phyloP scores from a whole-genome alignment of 2,797 vertebrate genomes.

The Pseudocheirus occidentalis region DNA sequence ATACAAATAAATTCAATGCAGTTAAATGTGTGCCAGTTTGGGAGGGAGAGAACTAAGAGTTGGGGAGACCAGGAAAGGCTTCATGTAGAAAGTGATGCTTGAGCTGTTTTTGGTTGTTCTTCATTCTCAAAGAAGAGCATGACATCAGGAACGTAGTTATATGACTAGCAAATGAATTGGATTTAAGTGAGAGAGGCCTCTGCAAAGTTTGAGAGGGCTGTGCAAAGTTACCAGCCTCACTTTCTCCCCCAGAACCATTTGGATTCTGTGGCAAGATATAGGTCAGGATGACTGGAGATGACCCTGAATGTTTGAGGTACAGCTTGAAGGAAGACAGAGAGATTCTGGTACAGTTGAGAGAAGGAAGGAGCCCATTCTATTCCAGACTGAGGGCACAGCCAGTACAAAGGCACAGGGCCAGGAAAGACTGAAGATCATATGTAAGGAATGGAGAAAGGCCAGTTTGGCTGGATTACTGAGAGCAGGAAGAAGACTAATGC shows the following conservation, averaged over 20 bases:
- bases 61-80: not conserved
- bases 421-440: not conserved
- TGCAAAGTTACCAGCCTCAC: no score
- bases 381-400: not conserved
- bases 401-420: not conserved
- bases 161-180: no score
- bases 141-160: no score
- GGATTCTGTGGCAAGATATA: no score
- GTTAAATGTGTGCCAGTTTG: not conserved
- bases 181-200: no score
- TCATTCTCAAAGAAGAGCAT: no score
- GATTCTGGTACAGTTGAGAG: not conserved
- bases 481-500: not conserved
- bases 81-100: not conserved
- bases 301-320: not conserved
- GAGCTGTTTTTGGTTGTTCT: not conserved
- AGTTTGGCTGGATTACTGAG: not conserved
- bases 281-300: no score
- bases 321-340: not conserved
- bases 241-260: no score
- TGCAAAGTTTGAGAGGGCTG: no score
- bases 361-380: not conserved
- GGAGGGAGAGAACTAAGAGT: not conserved
- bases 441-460: not conserved
- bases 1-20: not conserved